Conservation (phyloP, 2,797 vertebrate species). For the Ara ararauna region DNA sequence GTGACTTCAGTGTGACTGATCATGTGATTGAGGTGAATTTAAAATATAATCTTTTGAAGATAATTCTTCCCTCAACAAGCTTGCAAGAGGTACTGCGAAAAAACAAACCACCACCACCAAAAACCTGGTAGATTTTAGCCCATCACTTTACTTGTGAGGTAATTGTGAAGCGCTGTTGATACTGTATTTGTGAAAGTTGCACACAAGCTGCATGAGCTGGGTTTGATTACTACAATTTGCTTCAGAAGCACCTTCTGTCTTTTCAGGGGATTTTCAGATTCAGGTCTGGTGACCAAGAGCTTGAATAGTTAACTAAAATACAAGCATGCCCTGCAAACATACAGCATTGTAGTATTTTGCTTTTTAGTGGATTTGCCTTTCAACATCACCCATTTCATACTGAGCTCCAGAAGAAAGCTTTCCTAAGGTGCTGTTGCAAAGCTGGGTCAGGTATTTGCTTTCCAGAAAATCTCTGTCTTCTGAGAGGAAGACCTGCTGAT, state of each 20-base stretch:
- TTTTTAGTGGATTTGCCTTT: not conserved
- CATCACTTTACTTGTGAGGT: not conserved
- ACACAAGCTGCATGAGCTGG: not conserved
- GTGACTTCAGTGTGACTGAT: not conserved
- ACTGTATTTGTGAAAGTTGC: not conserved
- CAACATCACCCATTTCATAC: not conserved
- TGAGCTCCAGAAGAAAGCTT: not conserved
- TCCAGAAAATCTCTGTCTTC: not conserved
- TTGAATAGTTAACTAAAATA: not conserved
- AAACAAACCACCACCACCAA: not conserved
- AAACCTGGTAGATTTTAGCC: not conserved
- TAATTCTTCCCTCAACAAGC: not conserved
- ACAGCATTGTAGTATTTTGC: not conserved
- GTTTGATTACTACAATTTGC: not conserved
- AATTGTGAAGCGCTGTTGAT: not conserved
- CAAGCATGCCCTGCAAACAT: not conserved
- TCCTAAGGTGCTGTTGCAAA: not conserved
- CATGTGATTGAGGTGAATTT: not conserved
- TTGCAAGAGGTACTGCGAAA: not conserved
- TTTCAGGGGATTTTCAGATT: not conserved
- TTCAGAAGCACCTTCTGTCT: not conserved
- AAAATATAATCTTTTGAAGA: not conserved
- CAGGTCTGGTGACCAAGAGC: not conserved
- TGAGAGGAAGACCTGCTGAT: constrained; percentile 9
- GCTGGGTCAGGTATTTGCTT: not conserved